These are phyloP conservation scores for Siphonodentalium dalli DNA, from an alignment of 2,888 invertebrate genomes.

Conservation along the genomic window DNA sequence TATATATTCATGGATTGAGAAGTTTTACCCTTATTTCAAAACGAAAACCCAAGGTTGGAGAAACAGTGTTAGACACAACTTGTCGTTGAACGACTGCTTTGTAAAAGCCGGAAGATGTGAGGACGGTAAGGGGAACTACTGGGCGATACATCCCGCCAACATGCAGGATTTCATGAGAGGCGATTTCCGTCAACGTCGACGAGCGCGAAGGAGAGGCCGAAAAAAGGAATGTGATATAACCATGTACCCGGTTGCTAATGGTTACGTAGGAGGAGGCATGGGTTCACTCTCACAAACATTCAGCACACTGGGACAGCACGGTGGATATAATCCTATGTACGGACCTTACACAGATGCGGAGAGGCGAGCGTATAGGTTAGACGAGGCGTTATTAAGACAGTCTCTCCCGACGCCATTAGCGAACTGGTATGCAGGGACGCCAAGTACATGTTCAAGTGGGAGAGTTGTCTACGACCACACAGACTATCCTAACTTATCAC, in stretches of 20 bases:
- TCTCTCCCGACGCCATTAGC: slow-evolving; percentile 56
- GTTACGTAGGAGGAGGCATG: slow-evolving; percentile 37
- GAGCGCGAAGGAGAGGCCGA: slow-evolving; percentile 48
- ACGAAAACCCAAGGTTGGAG: slow-evolving; percentile 61
- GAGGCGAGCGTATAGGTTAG: slow-evolving; percentile 52
- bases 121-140: slow-evolving; percentile 61
- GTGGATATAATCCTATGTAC: slow-evolving; percentile 46
- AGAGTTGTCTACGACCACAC: too few relatives aligned
- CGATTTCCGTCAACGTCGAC: slow-evolving; percentile 56
- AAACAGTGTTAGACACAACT: slow-evolving; percentile 62
- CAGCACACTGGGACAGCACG: slow-evolving; percentile 35
- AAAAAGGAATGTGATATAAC: slow-evolving; percentile 54
- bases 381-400: slow-evolving; percentile 54
- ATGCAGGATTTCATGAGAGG: slow-evolving; percentile 59
- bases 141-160: slow-evolving; percentile 61
- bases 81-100: slow-evolving; percentile 62
- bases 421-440: too few relatives aligned
- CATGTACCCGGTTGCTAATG: slow-evolving; percentile 48
- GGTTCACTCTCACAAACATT: too few relatives aligned
- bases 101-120: slow-evolving; percentile 58
- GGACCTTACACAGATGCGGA: slow-evolving; percentile 58
- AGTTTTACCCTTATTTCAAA: slow-evolving; percentile 58
- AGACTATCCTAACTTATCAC: too few relatives aligned
- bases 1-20: slow-evolving; percentile 62
- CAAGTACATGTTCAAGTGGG: too few relatives aligned